These are phyloP conservation scores for Candidula unifasciata DNA, from an alignment of 2,888 invertebrate species.

Conservation along the genomic window DNA sequence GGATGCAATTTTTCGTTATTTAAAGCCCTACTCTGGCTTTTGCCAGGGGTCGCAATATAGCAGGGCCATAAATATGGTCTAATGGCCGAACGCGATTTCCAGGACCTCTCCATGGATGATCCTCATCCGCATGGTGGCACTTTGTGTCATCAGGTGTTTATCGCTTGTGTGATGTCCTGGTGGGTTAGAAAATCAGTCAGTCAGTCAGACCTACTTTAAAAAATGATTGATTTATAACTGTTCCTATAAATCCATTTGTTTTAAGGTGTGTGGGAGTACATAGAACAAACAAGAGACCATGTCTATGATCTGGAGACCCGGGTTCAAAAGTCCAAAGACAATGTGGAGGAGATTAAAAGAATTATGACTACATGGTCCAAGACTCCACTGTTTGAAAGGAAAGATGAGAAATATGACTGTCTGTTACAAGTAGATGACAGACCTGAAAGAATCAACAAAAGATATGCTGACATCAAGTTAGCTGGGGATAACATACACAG, in stretches of 20 bases:
- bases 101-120: too few relatives aligned
- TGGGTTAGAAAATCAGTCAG: too few relatives aligned
- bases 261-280: conserved; percentile 88
- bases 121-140: too few relatives aligned
- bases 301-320: conserved; percentile 89
- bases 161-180: too few relatives aligned
- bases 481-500: conserved; percentile 86
- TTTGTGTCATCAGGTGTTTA: too few relatives aligned
- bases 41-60: too few relatives aligned
- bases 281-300: conserved; percentile 86
- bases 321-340: conserved; percentile 89
- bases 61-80: too few relatives aligned
- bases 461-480: conserved; percentile 86
- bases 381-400: conserved; percentile 91
- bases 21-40: too few relatives aligned
- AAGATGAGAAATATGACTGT: conserved; percentile 90
- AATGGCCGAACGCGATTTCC: too few relatives aligned
- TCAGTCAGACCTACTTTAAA: too few relatives aligned
- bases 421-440: conserved; percentile 90
- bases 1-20: too few relatives aligned
- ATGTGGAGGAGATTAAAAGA: conserved; percentile 87
- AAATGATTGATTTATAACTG: not conserved
- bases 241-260: conserved; percentile 51
- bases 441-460: conserved; percentile 85
- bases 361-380: conserved; percentile 90